phyloP scores from a whole-genome alignment of 1,140 invertebrate genomes.

The Mylabris phalerata region DNA sequence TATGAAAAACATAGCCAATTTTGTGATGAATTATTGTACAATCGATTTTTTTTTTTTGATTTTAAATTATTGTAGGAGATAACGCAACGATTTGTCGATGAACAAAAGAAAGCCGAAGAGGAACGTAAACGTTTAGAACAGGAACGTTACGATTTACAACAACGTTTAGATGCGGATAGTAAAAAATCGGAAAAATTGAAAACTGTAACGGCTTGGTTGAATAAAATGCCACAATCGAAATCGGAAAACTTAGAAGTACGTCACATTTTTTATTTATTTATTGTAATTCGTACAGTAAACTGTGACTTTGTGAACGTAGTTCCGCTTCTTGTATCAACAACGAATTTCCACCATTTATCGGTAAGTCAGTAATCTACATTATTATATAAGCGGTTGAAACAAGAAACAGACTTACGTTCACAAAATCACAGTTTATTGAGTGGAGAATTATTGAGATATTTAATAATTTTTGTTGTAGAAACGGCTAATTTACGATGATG shows the following conservation, averaged over 20 bases:
- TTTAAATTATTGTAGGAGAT: slow-evolving; percentile 38
- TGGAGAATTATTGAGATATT: too few species aligned
- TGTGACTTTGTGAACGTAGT: background rate
- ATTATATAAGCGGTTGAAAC: too few species aligned
- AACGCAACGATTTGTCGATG: slow-evolving; percentile 43
- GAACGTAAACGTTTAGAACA: slow-evolving; percentile 24
- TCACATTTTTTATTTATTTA: too few species aligned
- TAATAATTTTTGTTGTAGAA: slow-evolving; percentile 3
- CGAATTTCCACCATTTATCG: too few species aligned
- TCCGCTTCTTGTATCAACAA: too few species aligned
- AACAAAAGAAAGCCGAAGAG: slow-evolving; percentile 44
- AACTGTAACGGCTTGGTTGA: too few species aligned
- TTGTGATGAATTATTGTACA: background rate
- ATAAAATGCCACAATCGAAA: background rate
- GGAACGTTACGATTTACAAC: slow-evolving; percentile 14
- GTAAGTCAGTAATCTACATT: too few species aligned
- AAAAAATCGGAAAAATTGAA: background rate
- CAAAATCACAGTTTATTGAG: too few species aligned
- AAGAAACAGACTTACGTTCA: too few species aligned
- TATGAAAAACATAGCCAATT: background rate
- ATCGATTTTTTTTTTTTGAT: background rate
- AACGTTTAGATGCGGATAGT: slow-evolving; percentile 6
- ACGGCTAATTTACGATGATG: slow-evolving; percentile 25
- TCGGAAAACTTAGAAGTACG: background rate
- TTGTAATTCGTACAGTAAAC: background rate